A percentile compares a stretch with the other conserved stretches of the same genome.
phyloP scores from a whole-genome alignment of 2,113 vertebrate species.

The Oenanthe oenanthe region DNA sequence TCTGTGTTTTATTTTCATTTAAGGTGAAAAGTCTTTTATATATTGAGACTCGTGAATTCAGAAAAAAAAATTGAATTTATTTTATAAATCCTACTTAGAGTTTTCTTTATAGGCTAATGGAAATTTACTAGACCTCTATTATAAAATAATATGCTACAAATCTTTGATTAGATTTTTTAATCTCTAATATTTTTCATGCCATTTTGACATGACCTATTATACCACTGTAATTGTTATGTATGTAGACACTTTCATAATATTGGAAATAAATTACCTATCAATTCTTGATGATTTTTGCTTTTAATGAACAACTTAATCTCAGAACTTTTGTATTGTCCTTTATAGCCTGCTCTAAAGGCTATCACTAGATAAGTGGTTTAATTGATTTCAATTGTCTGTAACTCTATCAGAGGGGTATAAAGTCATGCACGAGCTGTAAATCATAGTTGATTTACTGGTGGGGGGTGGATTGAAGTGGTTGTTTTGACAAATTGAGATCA shows the following conservation, averaged over 20 bases:
- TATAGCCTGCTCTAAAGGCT: neutral
- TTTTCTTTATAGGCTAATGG: neutral
- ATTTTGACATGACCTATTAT: neutral
- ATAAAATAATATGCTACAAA: neutral
- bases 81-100: neutral
- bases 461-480: neutral
- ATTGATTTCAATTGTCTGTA: neutral
- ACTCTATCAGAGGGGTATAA: neutral
- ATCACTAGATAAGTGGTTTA: neutral
- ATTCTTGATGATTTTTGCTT: neutral
- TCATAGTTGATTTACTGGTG: neutral
- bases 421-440: neutral
- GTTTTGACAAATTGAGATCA: neutral
- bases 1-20: neutral
- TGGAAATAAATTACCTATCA: neutral
- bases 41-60: neutral
- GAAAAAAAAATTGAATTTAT: constrained; percentile 2
- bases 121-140: neutral
- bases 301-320: neutral
- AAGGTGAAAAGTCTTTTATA: neutral
- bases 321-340: neutral
- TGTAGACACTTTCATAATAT: neutral
- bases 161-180: neutral
- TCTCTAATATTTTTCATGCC: neutral
- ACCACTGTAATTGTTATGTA: neutral